Base-by-base conservation (phyloP, 2,797 vertebrate genomes). In the Sciaenops ocellatus region DNA sequence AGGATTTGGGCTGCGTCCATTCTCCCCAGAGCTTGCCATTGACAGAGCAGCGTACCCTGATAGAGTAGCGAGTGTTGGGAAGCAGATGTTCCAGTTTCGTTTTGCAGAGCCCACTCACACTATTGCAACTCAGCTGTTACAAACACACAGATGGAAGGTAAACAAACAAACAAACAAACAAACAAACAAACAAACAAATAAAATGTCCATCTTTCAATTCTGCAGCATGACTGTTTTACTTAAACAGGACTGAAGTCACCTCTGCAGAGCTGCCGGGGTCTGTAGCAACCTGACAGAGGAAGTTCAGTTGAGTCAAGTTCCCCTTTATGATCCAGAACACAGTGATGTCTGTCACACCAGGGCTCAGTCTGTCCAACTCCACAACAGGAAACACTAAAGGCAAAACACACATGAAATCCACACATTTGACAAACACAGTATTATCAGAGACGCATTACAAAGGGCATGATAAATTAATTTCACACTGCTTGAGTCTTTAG, bases 221-320 rank as follows among this genome's bases (percentile, higher is more conserved):
- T 44, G 1, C 7, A 47, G 9, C 26, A 5, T 47, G 0, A 56
- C 59, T 11, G 12, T 24, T 24, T 41, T 6, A 16, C 12, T 30
- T 28, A 4, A 55, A 73, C 3, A 0, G 5, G 5, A 48, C 47
- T n/a, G 3, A 74, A 56, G 68, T 85, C 47, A 94, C 94, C 79
- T 73, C 38, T 0, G 60, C 64, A 10, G 1, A 70, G 52, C 15
- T 44, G 4, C 41, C 52, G 12, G 85, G 70, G n/a, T 76, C 61
- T 22, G 79, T 18, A n/a, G 69, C 24, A 66, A 90, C 83, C 78
- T 93, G 85, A 83, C 94, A 95, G 61, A 73, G 8, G 20, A 93
- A 42, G 18, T 42, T 67, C 34, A 78, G 8, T 15, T 51, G 74
- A 55, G 57, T 76, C 50, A 92, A 73, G 55, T 73, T 88, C 3